Base-by-base conservation (phyloP, 2,797 vertebrate genomes). In the Acropternis orthonyx region DNA sequence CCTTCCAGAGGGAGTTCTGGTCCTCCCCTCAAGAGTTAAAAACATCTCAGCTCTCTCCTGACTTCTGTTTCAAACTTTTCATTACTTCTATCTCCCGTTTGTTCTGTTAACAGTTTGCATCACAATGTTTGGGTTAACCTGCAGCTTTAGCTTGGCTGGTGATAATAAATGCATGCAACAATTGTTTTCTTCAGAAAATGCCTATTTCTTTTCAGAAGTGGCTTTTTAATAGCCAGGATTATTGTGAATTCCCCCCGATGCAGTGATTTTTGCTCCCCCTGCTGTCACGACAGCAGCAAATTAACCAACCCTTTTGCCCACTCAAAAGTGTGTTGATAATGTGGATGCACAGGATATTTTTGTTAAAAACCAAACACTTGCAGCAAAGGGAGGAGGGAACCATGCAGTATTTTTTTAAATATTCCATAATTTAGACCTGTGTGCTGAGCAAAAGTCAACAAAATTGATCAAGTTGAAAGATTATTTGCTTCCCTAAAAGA, bases 241-340 rank as follows among this genome's bases (percentile, higher is more conserved):
- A 7, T 3, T 84, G 59, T 82, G 95, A 76, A 63, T 84, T 93
- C 83, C 93, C 91, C 96, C 80, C 48, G 80, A 86, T 34, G 44
- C 76, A 95, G 88, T 85, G 94, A 95, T 95, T 95, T 96, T 96
- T 96, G 91, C 96, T 97, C 94, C 96, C 96, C 96, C 95, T 97
- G 95, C 95, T 96, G 95, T 95, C 94, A 76, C 32, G 79, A 81
- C 74, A 82, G 89, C 80, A 63, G 85, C 88, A 95, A 87, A 95
- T 92, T 89, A 94, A 69, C 76, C 89, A 88, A 11, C 41, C 77
- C 73, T 82, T 67, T 51, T 86, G 67, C 80, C 77, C 83, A 28
- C 71, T 9, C 0, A 5, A 87, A 51, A 10, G 9, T 4, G 48
- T 59, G 87, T 14, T 82, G 89, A 49, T 65, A 63, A 74, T 12